These are phyloP conservation scores for Rhinatrema bivittatum DNA, from an alignment of 2,797 vertebrate genomes.

Conservation along the genomic window DNA sequence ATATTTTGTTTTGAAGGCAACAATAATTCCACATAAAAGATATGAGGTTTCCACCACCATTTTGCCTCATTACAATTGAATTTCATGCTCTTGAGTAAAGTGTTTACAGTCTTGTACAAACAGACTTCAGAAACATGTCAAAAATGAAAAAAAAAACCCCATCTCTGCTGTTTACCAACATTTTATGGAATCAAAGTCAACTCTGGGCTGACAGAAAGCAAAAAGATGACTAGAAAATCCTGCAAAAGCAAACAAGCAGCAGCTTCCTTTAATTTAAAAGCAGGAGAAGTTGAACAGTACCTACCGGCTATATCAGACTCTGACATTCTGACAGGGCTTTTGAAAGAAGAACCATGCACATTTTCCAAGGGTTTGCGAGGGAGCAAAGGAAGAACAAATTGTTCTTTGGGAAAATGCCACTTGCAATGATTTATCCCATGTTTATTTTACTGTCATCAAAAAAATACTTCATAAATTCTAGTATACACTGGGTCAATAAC, in stretches of 20 bases:
- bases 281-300: constrained; percentile 2
- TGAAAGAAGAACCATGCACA: too few relatives aligned
- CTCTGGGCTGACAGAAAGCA: constrained; percentile 10
- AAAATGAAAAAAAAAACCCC: constrained; percentile 11
- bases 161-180: constrained; percentile 17
- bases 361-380: too few relatives aligned
- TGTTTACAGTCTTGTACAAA: constrained; percentile 17
- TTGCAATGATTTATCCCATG: too few relatives aligned
- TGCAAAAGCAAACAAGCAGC: constrained; percentile 6
- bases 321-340: constrained; percentile 7
- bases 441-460: too few relatives aligned
- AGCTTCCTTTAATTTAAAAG: constrained; percentile 3
- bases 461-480: too few relatives aligned
- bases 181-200: constrained; percentile 16
- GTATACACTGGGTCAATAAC: too few relatives aligned
- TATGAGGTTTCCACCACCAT: constrained; percentile 1
- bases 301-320: constrained; percentile 4
- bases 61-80: constrained; percentile 13
- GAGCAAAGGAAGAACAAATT: too few relatives aligned
- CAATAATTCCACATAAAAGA: constrained; percentile 7
- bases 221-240: constrained; percentile 3
- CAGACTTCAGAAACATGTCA: constrained; percentile 12
- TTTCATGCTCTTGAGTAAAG: constrained; percentile 17
- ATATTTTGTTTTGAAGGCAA: constrained; percentile 2
- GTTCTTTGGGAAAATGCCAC: too few relatives aligned